Percentiles rank a stretch among this genome's conserved stretches.
Evolutionary conservation across 2,797 vertebrate species (phyloP).

Genomic region (Channallabes apus): DNA sequence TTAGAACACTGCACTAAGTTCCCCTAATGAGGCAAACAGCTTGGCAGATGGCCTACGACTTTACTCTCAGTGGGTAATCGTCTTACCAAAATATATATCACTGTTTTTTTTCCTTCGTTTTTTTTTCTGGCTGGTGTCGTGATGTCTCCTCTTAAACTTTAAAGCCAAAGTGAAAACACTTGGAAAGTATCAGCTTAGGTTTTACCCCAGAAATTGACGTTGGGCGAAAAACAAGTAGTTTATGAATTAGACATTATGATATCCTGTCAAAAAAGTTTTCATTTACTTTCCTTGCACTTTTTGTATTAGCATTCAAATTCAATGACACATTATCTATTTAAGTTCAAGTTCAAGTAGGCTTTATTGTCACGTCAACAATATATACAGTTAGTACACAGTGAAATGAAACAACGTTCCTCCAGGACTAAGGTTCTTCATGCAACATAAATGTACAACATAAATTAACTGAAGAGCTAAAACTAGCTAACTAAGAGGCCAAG

Average conservation of each 20-base stretch:
- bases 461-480: too few relatives aligned
- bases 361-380: too few relatives aligned
- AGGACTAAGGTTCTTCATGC: too few relatives aligned
- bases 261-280: conserved; percentile 37
- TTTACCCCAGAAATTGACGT: conserved; percentile 41
- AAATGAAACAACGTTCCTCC: background rate
- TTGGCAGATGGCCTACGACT: conserved; percentile 54
- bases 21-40: conserved; percentile 58
- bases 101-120: conserved; percentile 56
- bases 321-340: background rate
- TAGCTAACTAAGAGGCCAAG: too few relatives aligned
- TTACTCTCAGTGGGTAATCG: conserved; percentile 57
- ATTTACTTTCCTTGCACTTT: background rate
- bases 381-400: too few relatives aligned
- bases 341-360: too few relatives aligned
- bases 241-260: conserved; percentile 37
- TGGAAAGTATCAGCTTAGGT: conserved; percentile 29
- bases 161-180: conserved; percentile 51
- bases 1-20: conserved; percentile 59
- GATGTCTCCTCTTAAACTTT: conserved; percentile 57
- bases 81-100: conserved; percentile 60
- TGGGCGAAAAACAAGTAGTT: conserved; percentile 50
- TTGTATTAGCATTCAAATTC: background rate
- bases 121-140: conserved; percentile 49
- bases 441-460: too few relatives aligned